Conservation (phyloP, 1,140 invertebrate species). For the Tetranychus cinnabarinus region DNA sequence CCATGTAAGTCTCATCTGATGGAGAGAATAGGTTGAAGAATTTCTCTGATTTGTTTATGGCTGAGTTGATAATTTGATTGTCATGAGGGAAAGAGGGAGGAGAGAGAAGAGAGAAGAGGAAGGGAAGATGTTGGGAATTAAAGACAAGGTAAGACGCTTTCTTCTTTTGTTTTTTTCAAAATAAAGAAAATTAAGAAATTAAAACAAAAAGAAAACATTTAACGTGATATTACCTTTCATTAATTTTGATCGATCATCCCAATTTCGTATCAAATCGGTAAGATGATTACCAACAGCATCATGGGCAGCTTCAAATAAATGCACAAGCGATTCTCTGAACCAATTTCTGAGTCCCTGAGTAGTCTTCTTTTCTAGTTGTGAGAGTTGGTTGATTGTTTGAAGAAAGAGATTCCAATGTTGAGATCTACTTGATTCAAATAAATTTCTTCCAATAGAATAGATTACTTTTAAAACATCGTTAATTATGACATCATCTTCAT, state of each 20-base stretch:
- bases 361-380: not conserved
- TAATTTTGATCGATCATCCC: not conserved
- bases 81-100: not conserved
- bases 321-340: slow-evolving; percentile 1
- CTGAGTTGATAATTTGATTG: not conserved
- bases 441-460: not conserved
- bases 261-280: not conserved
- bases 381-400: not conserved
- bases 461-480: not conserved
- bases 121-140: not conserved
- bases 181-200: not conserved
- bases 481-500: slow-evolving; percentile 2
- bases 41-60: not conserved
- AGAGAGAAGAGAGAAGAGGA: not conserved
- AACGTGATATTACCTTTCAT: not conserved
- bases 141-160: not conserved
- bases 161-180: not conserved
- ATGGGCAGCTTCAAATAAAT: slow-evolving; percentile 1
- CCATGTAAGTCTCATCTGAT: not conserved
- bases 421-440: not conserved
- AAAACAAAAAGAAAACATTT: not conserved
- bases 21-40: not conserved
- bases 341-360: not conserved
- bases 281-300: not conserved
- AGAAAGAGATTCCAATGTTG: not conserved